Evolutionary conservation across 2,113 vertebrate species (phyloP).

Genomic region (Archilochus colubris): DNA sequence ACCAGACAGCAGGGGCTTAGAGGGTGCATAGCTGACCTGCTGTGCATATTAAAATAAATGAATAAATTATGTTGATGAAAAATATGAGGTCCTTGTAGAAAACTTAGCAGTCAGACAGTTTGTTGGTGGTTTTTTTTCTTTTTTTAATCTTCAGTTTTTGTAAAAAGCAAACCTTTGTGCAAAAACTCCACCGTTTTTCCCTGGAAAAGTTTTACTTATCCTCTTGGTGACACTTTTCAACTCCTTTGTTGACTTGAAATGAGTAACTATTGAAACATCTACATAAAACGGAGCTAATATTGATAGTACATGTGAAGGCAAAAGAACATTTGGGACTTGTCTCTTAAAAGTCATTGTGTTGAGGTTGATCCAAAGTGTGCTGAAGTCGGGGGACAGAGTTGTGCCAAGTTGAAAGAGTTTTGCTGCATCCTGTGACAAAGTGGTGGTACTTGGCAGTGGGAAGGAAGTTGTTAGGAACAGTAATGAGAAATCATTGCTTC

Average conservation of each 20-base stretch:
- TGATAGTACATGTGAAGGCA: background rate
- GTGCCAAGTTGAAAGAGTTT: background rate
- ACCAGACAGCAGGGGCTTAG: background rate
- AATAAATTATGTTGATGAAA: background rate
- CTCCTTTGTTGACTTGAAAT: background rate
- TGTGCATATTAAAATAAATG: background rate
- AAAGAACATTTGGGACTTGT: background rate
- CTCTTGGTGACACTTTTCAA: background rate
- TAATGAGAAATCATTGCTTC: background rate
- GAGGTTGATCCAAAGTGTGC: background rate
- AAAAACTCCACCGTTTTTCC: background rate
- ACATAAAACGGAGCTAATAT: background rate
- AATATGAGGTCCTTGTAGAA: background rate
- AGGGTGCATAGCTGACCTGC: background rate
- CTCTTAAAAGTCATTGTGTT: background rate
- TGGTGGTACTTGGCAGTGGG: background rate
- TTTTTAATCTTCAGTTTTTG: background rate
- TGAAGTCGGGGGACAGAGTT: background rate
- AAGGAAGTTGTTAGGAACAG: rapidly evolving
- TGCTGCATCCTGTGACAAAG: background rate
- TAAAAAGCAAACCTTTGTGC: background rate
- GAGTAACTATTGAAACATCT: background rate
- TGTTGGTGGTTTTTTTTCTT: background rate
- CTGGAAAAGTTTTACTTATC: background rate
- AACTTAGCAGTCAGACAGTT: background rate